Conservation (phyloP, 2,888 invertebrate genomes). For the Acleris sparsana region DNA sequence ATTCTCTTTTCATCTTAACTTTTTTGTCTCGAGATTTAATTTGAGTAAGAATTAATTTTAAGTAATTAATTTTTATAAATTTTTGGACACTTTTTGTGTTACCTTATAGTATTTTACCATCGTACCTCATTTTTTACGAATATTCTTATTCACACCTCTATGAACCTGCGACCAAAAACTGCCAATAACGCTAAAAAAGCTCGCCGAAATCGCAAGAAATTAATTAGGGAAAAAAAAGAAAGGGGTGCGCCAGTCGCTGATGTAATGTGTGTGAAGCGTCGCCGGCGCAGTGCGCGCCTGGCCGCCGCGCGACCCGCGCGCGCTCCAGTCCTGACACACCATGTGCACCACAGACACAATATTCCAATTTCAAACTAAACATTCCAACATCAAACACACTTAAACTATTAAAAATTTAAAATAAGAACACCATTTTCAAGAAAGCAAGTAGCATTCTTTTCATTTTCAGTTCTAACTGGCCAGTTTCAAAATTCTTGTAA, state of each 20-base stretch:
- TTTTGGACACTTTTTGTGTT: no score
- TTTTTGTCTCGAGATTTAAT: no score
- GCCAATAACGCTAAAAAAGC: constrained; percentile 49
- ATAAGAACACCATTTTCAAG: background rate
- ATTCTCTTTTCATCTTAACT: no score
- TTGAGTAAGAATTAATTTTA: no score
- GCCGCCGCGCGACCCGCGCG: constrained; percentile 74
- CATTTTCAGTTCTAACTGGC: background rate
- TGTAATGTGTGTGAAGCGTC: constrained; percentile 68
- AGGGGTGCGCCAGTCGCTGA: constrained; percentile 75
- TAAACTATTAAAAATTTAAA: no score
- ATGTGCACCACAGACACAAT: constrained; percentile 38
- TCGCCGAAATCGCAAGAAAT: constrained; percentile 74
- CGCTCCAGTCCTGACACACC: constrained; percentile 50
- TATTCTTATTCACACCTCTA: background rate
- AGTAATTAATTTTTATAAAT: no score
- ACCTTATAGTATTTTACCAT: no score
- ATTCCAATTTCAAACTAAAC: constrained; percentile 28
- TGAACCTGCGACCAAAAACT: constrained; percentile 8
- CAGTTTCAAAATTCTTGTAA: constrained; percentile 18
- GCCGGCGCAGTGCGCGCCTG: constrained; percentile 66
- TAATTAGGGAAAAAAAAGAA: constrained; percentile 80
- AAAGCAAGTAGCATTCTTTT: background rate
- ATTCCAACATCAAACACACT: no score
- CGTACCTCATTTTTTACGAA: no score